These are phyloP conservation scores for Hyperoodon ampullatus DNA, from an alignment of 2,113 vertebrate genomes.

Conservation along the genomic window DNA sequence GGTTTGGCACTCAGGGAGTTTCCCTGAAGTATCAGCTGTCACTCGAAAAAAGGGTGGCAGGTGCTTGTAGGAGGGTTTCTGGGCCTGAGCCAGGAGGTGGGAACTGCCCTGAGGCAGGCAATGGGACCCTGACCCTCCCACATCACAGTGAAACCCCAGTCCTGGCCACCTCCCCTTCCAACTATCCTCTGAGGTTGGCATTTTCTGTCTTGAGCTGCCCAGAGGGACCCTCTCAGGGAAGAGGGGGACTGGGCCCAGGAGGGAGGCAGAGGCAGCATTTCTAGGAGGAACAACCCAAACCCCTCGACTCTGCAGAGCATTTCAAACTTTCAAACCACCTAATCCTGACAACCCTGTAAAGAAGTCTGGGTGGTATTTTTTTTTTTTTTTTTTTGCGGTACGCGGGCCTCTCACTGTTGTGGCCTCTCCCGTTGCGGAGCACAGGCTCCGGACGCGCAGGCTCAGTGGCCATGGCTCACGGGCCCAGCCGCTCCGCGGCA, in stretches of 20 bases:
- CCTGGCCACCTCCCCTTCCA: background rate
- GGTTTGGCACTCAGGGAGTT: background rate
- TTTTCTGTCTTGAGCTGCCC: background rate
- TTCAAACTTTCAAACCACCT: slow-evolving; percentile 20
- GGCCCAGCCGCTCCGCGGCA: too few species aligned
- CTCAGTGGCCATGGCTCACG: too few species aligned
- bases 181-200: background rate
- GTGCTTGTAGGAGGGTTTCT: background rate
- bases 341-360: background rate
- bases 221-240: background rate
- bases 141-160: background rate
- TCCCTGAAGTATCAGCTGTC: background rate
- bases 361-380: background rate
- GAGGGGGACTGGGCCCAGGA: background rate
- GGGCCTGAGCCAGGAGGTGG: background rate
- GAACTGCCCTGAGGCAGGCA: background rate
- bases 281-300: background rate
- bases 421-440: too few species aligned
- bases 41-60: background rate
- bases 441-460: too few species aligned
- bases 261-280: background rate
- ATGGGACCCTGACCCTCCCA: background rate
- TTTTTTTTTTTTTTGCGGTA: too few species aligned
- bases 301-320: background rate
- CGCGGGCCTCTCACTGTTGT: too few species aligned